Evolutionary conservation across 2,888 invertebrate genomes (phyloP), one percentile per base, ranked within the genome.

Genomic region (Tuberolachnus salignus): DNA sequence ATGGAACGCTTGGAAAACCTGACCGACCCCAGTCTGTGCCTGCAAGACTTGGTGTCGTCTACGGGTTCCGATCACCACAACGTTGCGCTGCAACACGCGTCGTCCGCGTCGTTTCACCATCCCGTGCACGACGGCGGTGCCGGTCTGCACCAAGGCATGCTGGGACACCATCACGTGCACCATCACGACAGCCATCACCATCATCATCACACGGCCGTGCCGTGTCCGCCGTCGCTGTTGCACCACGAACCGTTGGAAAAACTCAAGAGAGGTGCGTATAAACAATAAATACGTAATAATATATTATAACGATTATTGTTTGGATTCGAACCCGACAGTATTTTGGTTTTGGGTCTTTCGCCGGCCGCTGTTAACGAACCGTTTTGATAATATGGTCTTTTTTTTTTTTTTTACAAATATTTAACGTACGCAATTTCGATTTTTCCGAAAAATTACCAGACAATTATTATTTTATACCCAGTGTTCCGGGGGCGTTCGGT

Each of bases 161-260:
- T 85, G 81, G 81, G 82, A 26, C 84, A 88, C 82, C 85, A 88
- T 64, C 88, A 89, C 83, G 83, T 89, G 87, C 84, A 89, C 86
- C 81, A 89, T 86, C 85, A 88, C 87, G 83, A 89, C 87, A 88
- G 87, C 87, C 82, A 82, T 61, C 84, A 84, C 80, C 83, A 83
- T 57, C 82, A 82, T 81, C 86, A 86, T 74, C 91, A 91, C 82
- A 89, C 89, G 69, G 89, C 89, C 0, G 87, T 90, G 16, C 88
- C 89, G 23, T 91, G 87, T 80, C 90, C 90, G 83, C 88, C 90
- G 81, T 85, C 87, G 3, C 84, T 86, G 3, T 84, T 87, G 69
- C 90, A 91, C 83, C 90, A 91, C 84, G 92, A 92, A 84, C 92
- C 92, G 10, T 85, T 92, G 81, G 92, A 92, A 87, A 92, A 92